Percentiles rank a stretch among this genome's conserved stretches.
phyloP scores from a whole-genome alignment of 2,888 invertebrate species.

The Dichetophora obliterata region DNA sequence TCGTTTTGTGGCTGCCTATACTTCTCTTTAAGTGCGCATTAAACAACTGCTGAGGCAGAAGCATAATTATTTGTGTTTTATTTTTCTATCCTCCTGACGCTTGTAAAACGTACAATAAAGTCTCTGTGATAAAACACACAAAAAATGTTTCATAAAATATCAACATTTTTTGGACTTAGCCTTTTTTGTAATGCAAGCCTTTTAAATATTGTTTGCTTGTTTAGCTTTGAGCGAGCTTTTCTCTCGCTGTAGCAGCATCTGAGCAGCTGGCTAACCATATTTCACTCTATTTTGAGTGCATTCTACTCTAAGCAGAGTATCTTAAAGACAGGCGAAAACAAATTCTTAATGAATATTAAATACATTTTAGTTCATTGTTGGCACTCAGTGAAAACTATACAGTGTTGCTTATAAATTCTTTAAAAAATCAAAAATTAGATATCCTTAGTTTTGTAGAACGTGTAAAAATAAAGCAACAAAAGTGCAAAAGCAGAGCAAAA shows the following conservation, averaged over 20 bases:
- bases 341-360: neutral
- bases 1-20: no score
- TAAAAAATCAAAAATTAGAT: neutral
- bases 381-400: neutral
- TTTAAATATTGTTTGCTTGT: no score
- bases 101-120: no score
- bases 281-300: slow-evolving; percentile 4
- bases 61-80: no score
- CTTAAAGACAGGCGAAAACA: neutral
- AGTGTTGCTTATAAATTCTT: no score
- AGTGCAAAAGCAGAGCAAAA: neutral
- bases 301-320: neutral
- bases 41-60: no score
- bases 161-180: no score
- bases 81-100: no score
- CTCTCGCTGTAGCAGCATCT: neutral
- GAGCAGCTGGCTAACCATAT: neutral
- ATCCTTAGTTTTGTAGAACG: neutral
- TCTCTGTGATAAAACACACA: no score
- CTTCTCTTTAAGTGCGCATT: no score
- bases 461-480: neutral
- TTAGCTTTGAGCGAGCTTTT: neutral
- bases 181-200: no score
- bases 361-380: neutral
- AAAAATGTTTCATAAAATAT: no score